Conservation (phyloP, 2,797 vertebrate species). For the Morelia viridis region DNA sequence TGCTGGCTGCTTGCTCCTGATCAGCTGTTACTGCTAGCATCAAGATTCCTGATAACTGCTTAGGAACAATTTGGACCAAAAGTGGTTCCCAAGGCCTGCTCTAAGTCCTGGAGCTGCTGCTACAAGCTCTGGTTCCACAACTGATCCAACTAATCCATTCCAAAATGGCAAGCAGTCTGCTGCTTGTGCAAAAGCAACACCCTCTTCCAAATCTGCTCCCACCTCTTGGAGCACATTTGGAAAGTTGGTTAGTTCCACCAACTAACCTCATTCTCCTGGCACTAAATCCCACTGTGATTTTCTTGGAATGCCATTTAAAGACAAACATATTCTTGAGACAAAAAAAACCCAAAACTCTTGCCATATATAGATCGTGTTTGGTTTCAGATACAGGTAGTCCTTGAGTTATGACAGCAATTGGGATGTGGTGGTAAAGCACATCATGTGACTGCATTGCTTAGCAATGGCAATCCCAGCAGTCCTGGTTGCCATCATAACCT, state of each 20-base stretch:
- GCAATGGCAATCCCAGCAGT: too few species aligned
- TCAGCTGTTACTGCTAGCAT: not conserved
- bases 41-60: not conserved
- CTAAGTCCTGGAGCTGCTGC: not conserved
- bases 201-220: too few species aligned
- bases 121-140: not conserved
- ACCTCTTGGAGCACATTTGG: too few species aligned
- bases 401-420: too few species aligned
- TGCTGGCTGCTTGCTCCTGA: not conserved
- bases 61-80: not conserved
- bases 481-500: too few species aligned
- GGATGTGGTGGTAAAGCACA: too few species aligned
- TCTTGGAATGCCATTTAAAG: slow-evolving; percentile 15
- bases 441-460: too few species aligned
- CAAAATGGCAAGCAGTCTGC: too few species aligned
- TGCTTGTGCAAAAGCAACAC: too few species aligned
- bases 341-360: not conserved
- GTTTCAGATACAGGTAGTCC: too few species aligned
- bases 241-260: not conserved
- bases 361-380: too few species aligned
- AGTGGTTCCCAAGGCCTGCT: not conserved
- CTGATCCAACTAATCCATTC: not conserved
- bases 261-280: not conserved
- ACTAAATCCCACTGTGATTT: not conserved
- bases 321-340: not conserved